phyloP scores from a whole-genome alignment of 2,113 vertebrate genomes.

The Ammodytes dubius region DNA sequence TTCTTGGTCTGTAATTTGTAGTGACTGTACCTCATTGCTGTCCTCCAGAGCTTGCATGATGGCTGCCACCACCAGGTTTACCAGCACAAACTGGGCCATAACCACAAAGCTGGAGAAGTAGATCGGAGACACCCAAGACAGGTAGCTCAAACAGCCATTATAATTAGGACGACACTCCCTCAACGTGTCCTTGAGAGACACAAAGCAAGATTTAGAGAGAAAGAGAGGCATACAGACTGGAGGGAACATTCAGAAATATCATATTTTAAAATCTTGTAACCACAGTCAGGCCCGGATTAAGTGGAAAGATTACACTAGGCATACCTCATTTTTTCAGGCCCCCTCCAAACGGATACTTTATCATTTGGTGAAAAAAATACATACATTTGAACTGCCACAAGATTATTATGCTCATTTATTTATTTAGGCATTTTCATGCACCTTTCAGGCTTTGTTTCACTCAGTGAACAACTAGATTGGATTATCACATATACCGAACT shows the following conservation, averaged over 20 bases:
- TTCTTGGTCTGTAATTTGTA: neutral
- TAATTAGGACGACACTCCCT: neutral
- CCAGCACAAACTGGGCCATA: slow-evolving; percentile 37
- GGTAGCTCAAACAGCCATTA: accelerated
- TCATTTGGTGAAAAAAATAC: too few species aligned
- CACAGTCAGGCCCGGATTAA: too few species aligned
- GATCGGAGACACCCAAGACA: neutral
- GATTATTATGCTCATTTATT: too few species aligned
- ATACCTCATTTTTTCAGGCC: too few species aligned
- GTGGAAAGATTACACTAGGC: too few species aligned
- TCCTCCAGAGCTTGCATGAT: slow-evolving; percentile 25
- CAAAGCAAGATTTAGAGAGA: neutral
- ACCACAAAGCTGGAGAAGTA: slow-evolving; percentile 4
- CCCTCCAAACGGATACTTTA: too few species aligned
- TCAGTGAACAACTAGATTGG: too few species aligned
- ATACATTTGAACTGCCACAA: too few species aligned
- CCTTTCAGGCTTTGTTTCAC: too few species aligned
- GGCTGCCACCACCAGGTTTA: slow-evolving; percentile 18
- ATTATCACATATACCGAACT: too few species aligned
- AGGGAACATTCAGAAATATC: neutral
- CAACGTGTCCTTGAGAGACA: slow-evolving; percentile 14
- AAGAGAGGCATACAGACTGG: neutral
- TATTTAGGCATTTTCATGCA: too few species aligned
- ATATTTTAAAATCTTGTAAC: neutral
- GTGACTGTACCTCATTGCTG: neutral